Conservation (phyloP, 2,888 invertebrate species). For the Urechis unicinctus region DNA sequence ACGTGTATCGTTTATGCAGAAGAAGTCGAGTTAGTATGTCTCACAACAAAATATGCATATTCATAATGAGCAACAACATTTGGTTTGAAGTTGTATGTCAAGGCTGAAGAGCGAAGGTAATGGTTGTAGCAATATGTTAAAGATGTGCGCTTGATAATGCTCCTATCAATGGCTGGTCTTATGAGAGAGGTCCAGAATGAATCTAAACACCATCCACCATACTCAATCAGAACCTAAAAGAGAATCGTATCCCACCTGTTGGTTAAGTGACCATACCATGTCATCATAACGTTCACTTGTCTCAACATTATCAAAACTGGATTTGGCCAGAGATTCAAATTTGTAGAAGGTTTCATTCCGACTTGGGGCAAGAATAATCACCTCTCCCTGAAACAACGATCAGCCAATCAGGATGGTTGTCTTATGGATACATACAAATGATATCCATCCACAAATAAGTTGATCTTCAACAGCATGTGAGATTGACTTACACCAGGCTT, state of each 20-base stretch:
- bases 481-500: neutral
- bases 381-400: neutral
- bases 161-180: no score
- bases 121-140: no score
- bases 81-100: neutral
- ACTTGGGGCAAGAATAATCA: conserved; percentile 1
- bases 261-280: neutral
- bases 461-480: neutral
- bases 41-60: no score
- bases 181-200: no score
- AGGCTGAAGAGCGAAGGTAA: no score
- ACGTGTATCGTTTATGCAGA: no score
- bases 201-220: no score
- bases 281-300: neutral
- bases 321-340: neutral
- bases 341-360: neutral
- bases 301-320: neutral
- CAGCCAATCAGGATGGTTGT: neutral
- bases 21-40: no score
- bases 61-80: no score
- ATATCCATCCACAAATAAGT: neutral
- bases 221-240: neutral
- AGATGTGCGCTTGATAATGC: no score
- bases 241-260: neutral
- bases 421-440: neutral